Evolutionary conservation across 1,140 invertebrate species (phyloP).

Genomic region (Leguminivora glycinivorella): DNA sequence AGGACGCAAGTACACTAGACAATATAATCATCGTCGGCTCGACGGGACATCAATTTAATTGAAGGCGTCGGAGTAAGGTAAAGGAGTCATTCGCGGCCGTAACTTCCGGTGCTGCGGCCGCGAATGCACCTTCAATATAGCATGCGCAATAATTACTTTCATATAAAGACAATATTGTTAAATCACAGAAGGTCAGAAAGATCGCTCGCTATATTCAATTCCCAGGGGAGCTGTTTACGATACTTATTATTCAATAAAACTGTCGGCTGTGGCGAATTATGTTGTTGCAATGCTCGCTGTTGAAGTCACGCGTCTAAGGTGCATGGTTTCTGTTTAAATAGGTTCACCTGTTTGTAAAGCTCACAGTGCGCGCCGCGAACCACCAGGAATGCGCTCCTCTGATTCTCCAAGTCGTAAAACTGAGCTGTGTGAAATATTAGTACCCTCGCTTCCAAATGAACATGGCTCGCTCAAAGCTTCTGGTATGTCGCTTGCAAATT

Average conservation of each 20-base stretch:
- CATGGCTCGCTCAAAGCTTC: not conserved
- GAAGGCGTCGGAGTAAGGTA: slow-evolving; percentile 39
- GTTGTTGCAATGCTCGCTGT: slow-evolving; percentile 40
- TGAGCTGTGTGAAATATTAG: slow-evolving; percentile 10
- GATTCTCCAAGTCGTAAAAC: not conserved
- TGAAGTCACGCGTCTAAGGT: slow-evolving; percentile 3
- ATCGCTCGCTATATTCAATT: slow-evolving; percentile 51
- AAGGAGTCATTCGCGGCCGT: not conserved
- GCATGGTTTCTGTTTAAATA: slow-evolving; percentile 18
- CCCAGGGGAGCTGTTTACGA: slow-evolving; percentile 47
- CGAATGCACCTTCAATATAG: slow-evolving; percentile 39
- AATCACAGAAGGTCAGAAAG: slow-evolving; percentile 47
- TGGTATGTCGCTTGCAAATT: not conserved
- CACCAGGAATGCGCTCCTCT: not conserved
- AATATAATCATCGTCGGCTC: not conserved
- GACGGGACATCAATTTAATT: slow-evolving; percentile 50
- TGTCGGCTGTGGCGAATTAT: slow-evolving; percentile 50
- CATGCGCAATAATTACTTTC: slow-evolving; percentile 49
- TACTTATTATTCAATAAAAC: slow-evolving; percentile 63
- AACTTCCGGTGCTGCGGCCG: not conserved
- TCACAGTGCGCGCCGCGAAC: not conserved
- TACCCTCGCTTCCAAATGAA: not conserved
- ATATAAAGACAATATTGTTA: slow-evolving; percentile 54
- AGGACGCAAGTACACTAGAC: not conserved
- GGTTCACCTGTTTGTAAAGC: not conserved